A percentile compares a stretch with the other conserved stretches of the same genome.
These are phyloP conservation scores for Lagodon rhomboides DNA, from an alignment of 2,797 vertebrate species.

Conservation along the genomic window DNA sequence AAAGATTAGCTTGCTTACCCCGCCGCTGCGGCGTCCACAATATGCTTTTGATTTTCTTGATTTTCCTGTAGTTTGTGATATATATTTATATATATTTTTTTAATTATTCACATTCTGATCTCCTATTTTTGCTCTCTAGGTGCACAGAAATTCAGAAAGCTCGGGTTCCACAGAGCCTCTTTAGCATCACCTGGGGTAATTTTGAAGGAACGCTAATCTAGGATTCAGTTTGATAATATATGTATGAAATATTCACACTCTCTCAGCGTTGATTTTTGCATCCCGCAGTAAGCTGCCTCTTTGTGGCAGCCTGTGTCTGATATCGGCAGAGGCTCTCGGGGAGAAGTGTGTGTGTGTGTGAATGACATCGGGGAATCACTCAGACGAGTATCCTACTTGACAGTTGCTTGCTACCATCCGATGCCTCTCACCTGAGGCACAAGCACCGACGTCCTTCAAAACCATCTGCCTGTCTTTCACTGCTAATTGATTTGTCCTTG, in stretches of 20 bases:
- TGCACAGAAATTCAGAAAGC: conserved; percentile 2
- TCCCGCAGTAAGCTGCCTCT: conserved; percentile 50
- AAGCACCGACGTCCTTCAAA: conserved; percentile 80
- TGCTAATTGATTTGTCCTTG: conserved; percentile 88
- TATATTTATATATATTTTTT: background rate
- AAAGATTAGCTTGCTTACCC: conserved; percentile 65
- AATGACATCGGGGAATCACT: conserved; percentile 59
- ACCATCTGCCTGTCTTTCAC: conserved; percentile 81
- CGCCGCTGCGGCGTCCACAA: conserved; percentile 38
- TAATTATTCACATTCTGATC: conserved; percentile 59
- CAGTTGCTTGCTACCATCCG: conserved; percentile 74
- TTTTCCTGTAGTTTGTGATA: conserved; percentile 8
- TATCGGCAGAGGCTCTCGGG: conserved; percentile 58
- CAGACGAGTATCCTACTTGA: conserved; percentile 78
- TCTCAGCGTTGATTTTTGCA: conserved; percentile 46
- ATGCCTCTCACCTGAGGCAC: conserved; percentile 83
- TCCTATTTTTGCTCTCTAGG: conserved; percentile 17
- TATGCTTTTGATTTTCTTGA: conserved; percentile 20
- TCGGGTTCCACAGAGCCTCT: conserved; percentile 37
- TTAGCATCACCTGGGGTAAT: conserved; percentile 76
- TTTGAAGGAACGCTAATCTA: conserved; percentile 72
- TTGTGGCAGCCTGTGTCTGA: conserved; percentile 65
- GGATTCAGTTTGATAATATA: conserved; percentile 81
- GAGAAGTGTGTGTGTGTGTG: conserved; percentile 28
- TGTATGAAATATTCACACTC: conserved; percentile 80